Conservation (phyloP, 2,797 vertebrate genomes). For the Synanceia verrucosa region DNA sequence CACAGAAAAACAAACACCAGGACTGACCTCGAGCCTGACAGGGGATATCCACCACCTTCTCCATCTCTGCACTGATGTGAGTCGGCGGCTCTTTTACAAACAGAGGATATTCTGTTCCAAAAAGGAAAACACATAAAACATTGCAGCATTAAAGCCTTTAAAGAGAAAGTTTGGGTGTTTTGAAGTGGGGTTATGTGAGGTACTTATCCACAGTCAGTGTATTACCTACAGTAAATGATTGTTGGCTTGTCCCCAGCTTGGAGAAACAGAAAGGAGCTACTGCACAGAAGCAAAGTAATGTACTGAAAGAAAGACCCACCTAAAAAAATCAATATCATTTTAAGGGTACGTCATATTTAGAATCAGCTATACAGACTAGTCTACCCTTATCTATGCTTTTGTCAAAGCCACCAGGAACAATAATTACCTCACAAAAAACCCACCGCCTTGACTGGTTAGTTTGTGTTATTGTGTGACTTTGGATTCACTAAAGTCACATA, state of each 20-base stretch:
- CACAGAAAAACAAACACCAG: conserved; percentile 18
- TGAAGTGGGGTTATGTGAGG: not conserved
- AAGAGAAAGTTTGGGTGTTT: not conserved
- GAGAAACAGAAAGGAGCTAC: not conserved
- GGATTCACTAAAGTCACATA: not conserved
- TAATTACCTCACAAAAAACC: not conserved
- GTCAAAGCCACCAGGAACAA: not conserved
- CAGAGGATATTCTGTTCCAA: conserved; percentile 87
- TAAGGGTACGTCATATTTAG: not conserved
- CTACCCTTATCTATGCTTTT: not conserved
- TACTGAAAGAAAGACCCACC: not conserved
- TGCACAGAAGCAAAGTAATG: not conserved
- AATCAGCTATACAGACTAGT: too few species aligned
- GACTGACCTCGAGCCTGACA: conserved; percentile 89
- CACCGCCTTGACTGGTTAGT: not conserved
- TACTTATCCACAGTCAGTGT: not conserved
- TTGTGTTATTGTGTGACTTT: not conserved
- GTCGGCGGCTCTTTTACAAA: conserved; percentile 92
- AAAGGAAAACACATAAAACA: not conserved
- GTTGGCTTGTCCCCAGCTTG: not conserved
- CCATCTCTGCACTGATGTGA: conserved; percentile 96
- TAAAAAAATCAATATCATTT: not conserved
- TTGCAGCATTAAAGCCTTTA: conserved; percentile 23
- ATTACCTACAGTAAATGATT: not conserved
- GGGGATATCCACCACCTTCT: conserved; percentile 96